phyloP scores from a whole-genome alignment of 2,797 vertebrate species.

The Mormyrus hasselquistii region DNA sequence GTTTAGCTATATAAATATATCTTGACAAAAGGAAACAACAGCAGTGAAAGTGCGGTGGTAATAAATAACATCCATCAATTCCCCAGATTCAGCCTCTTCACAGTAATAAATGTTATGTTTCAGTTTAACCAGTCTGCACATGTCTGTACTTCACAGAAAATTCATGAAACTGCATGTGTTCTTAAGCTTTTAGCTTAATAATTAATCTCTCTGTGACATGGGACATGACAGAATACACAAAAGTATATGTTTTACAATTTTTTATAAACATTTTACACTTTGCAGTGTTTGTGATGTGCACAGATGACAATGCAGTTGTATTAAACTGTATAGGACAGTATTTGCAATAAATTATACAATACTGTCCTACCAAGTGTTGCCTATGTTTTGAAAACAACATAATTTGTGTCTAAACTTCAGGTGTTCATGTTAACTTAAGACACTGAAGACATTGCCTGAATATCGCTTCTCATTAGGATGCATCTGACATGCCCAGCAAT shows the following conservation, averaged over 20 bases:
- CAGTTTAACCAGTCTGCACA: neutral
- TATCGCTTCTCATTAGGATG: neutral
- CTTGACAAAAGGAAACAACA: neutral
- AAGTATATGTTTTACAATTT: neutral
- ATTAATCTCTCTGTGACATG: neutral
- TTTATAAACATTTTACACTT: neutral
- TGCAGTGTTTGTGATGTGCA: neutral
- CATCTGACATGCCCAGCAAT: neutral
- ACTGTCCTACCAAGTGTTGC: neutral
- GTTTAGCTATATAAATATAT: neutral
- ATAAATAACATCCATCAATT: neutral
- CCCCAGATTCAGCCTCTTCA: neutral
- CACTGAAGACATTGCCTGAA: neutral
- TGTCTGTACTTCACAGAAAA: neutral
- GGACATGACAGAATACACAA: neutral
- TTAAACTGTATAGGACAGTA: neutral
- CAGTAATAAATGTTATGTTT: neutral
- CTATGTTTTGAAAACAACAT: neutral
- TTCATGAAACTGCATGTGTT: neutral
- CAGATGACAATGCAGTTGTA: neutral
- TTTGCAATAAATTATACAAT: neutral
- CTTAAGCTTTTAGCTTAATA: neutral
- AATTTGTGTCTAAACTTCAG: neutral
- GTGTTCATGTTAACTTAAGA: neutral
- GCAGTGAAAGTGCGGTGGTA: neutral